Conservation (phyloP, 2,113 vertebrate species). For the Blennius ocellaris region DNA sequence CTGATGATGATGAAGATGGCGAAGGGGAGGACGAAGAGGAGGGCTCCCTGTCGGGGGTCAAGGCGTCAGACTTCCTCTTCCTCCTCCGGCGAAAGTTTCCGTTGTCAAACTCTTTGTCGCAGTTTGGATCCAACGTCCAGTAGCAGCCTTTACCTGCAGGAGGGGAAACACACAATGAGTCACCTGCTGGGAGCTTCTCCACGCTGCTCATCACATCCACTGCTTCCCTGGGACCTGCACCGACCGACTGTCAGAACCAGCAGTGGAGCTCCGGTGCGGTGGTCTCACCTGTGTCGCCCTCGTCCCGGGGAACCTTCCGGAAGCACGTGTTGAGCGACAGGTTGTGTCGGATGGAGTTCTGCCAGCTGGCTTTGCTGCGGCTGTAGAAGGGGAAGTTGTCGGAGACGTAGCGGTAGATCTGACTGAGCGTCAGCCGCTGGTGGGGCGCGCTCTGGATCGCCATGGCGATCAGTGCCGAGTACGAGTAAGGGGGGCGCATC, state of each 20-base stretch:
- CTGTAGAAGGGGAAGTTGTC: slow-evolving; percentile 96
- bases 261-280: background rate
- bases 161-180: background rate
- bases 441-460: slow-evolving; percentile 91
- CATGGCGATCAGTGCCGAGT: slow-evolving; percentile 97
- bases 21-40: slow-evolving; percentile 38
- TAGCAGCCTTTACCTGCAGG: slow-evolving; percentile 95
- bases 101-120: slow-evolving; percentile 98
- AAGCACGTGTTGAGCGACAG: slow-evolving; percentile 93
- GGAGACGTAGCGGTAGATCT: slow-evolving; percentile 96
- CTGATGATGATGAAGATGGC: slow-evolving; percentile 66
- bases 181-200: too few relatives aligned
- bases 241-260: too few relatives aligned
- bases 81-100: slow-evolving; percentile 96
- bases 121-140: slow-evolving; percentile 96
- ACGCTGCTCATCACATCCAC: too few relatives aligned
- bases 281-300: slow-evolving; percentile 89
- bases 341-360: slow-evolving; percentile 94
- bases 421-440: slow-evolving; percentile 92
- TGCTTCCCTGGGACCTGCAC: too few relatives aligned
- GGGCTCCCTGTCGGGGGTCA: slow-evolving; percentile 50
- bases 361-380: slow-evolving; percentile 93
- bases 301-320: slow-evolving; percentile 90
- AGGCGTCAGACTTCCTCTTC: slow-evolving; percentile 89
- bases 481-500: slow-evolving; percentile 94